Percentiles rank a stretch among this genome's conserved stretches.
Evolutionary conservation across 2,888 invertebrate genomes (phyloP).

Genomic region (Volucella inflata): DNA sequence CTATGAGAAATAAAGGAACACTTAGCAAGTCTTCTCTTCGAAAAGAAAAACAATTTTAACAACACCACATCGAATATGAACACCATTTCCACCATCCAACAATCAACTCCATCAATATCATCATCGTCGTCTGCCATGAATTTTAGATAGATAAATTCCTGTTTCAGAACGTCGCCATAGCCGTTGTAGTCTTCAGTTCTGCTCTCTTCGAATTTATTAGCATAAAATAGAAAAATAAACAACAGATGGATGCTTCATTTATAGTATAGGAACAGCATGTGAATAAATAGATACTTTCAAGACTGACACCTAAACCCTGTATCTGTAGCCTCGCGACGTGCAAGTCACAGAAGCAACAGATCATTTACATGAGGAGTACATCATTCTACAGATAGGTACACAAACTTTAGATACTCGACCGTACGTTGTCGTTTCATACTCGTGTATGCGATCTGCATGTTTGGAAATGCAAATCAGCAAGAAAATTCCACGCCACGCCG

Average conservation of each 20-base stretch:
- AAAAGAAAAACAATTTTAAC: conserved; percentile 1
- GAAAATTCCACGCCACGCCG: conserved; percentile 39
- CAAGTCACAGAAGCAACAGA: conserved; percentile 46
- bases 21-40: neutral
- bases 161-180: conserved; percentile 4
- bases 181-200: conserved; percentile 6
- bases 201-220: conserved; percentile 32
- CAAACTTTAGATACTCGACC: conserved; percentile 1
- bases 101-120: conserved; percentile 10
- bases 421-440: conserved; percentile 20
- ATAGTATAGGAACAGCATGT: conserved; percentile 53
- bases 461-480: conserved; percentile 47
- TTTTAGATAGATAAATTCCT: conserved; percentile 48
- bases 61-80: neutral
- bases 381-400: conserved; percentile 23
- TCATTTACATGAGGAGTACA: conserved; percentile 56
- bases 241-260: conserved; percentile 62
- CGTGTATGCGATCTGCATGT: neutral
- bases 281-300: conserved; percentile 65
- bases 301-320: conserved; percentile 45
- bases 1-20: neutral
- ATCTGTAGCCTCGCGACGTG: neutral
- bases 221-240: conserved; percentile 63
- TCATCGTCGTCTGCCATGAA: conserved; percentile 43
- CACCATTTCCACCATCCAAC: conserved; percentile 8